Evolutionary conservation across 2,113 vertebrate species (phyloP), one percentile per base, ranked within the genome.

Genomic region (Hipposideros armiger): DNA sequence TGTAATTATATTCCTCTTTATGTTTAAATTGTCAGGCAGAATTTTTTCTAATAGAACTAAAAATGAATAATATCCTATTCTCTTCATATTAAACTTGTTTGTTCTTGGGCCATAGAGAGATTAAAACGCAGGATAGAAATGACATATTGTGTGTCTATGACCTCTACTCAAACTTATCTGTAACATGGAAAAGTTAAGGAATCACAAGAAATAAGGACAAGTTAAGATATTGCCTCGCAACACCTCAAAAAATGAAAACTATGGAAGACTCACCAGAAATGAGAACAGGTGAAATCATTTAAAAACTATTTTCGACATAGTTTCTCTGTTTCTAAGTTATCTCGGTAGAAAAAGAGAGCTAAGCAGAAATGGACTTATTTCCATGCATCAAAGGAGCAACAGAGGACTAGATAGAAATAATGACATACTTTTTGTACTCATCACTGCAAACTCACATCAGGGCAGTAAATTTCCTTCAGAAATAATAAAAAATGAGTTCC

Each of bases 231-330:
- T 96, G 73, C 78, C 78, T 94, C 89, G 89, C 73, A 96, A 95
- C n/a, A 54, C 14, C 3, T 28, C 19, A 92, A 52, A 95, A 81
- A 82, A 86, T 88, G 26, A 89, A 82, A 85, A 83, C 76, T 52
- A 72, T 80, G 52, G 78, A 96, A 91, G 62, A 78, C n/a, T 93
- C 88, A 60, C 85, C 36, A 94, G 40, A 73, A 96, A 96, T 83
- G 87, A 91, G 83, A 95, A 93, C 58, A 94, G 42, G 78, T 19
- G 26, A 95, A 95, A 86, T 94, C 67, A 95, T 87, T 95, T 78
- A 89, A 87, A 97, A 96, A 94, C 56, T 83, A 96, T 97, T 87
- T 97, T 88, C 91, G 91, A 93, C 64, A 74, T 82, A 95, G 67
- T 92, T 95, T 91, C 64, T 94, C 78, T 54, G 67, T 76, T 92